A percentile compares a stretch with the other conserved stretches of the same genome.
Evolutionary conservation across 2,888 invertebrate genomes (phyloP).

Genomic region (Punctoribates punctum): DNA sequence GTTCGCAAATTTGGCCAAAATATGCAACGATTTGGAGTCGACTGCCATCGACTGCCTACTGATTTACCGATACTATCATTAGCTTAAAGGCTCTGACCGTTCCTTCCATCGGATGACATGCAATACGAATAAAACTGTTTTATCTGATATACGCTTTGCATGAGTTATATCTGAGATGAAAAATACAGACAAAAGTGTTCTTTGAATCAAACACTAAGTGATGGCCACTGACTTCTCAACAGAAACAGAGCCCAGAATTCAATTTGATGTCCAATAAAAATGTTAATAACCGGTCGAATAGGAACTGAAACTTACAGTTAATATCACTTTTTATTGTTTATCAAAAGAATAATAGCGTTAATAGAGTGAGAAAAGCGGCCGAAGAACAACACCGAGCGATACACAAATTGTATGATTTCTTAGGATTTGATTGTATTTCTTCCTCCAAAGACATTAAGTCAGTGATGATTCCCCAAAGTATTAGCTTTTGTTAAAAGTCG

Average conservation of each 20-base stretch:
- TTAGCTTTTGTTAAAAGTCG: constrained; percentile 11
- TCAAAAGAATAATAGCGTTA: neutral
- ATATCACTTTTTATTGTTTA: constrained; percentile 21
- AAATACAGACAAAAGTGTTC: neutral
- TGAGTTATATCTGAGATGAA: no score
- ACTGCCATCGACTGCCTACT: neutral
- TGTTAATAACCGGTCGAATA: constrained; percentile 18
- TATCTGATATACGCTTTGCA: neutral
- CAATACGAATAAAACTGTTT: neutral
- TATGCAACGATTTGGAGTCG: neutral
- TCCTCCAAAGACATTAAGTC: constrained; percentile 6
- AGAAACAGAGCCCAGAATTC: neutral
- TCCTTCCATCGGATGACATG: neutral
- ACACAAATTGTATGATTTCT: neutral
- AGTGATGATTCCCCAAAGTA: neutral
- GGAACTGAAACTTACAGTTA: neutral
- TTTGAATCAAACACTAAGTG: neutral
- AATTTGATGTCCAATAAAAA: constrained; percentile 13
- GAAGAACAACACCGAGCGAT: neutral
- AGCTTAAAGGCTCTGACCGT: neutral
- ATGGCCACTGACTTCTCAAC: neutral
- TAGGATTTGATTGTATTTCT: constrained; percentile 3
- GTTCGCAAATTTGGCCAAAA: neutral
- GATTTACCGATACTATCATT: constrained; percentile 32
- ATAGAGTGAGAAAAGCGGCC: constrained; percentile 18